Base-by-base conservation (phyloP, 2,797 vertebrate genomes). In the Cryptoblepharus egeriae region DNA sequence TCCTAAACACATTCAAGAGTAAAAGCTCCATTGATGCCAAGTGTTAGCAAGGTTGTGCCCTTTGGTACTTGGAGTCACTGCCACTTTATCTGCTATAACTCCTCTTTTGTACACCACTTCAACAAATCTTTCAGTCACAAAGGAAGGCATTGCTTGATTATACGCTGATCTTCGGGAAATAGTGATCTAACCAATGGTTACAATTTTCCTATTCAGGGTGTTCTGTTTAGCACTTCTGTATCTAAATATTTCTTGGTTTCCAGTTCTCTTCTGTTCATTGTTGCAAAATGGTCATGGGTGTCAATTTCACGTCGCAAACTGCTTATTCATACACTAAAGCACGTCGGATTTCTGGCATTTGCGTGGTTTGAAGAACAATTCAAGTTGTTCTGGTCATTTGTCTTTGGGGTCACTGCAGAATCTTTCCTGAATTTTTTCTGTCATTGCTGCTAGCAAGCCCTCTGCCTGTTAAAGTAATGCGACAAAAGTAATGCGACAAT, bases 21-120 rank as follows among this genome's bases (percentile, higher is more conserved):
- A 84, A 84, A 79, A 79, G 82, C 77, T 63, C 28, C 72, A 79
- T 84, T 84, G 82, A 84, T 84, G 63, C 77, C 55, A n/a, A 68
- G 20, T 24, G 10, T 24, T 61, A 55, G 55, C 11, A 78, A 64
- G 64, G 32, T 75, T 61, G 70, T 81, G 75, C 55, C 63, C 84
- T 86, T 78, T 82, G 71, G 39, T 82, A 55, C 57, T n/a, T 32
- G 64, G 70, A 55, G 69, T 30, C 1, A 24, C 32, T 0, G 3
- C 32, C 2, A 2, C 75, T 80, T 79, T 80, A 30, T 87, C 42
- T 88, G 64, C 24, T 6, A 28, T 45, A 87, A 64, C 87, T 77
- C 89, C 75, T 11, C 22, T 11, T 68, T 1, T 86, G 57, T 6
- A 82, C 5, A 18, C n/a, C 64, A 1, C 79, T 85, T 85, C 77